Evolutionary conservation across 2,113 vertebrate genomes (phyloP).

Genomic region (Periophthalmus modestus): DNA sequence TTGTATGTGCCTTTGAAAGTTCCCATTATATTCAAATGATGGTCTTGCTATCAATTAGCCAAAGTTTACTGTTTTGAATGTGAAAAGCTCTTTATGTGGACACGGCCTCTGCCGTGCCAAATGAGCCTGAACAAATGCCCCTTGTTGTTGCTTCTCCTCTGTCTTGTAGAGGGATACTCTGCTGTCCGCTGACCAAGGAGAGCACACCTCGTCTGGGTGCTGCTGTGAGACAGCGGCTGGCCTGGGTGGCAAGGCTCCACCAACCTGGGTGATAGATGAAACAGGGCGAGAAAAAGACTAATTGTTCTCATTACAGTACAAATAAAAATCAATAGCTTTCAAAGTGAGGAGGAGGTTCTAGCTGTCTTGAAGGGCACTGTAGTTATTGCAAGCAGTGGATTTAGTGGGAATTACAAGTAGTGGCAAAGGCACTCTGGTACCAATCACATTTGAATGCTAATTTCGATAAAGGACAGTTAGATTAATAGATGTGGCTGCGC

Average conservation of each 20-base stretch:
- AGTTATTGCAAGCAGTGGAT: constrained; percentile 71
- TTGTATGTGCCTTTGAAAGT: background rate
- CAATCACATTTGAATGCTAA: constrained; percentile 75
- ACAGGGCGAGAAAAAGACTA: constrained; percentile 69
- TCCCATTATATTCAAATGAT: background rate
- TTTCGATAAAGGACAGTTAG: constrained; percentile 72
- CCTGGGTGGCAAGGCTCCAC: constrained; percentile 44
- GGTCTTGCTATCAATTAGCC: background rate
- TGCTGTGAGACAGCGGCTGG: constrained; percentile 42
- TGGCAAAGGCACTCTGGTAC: constrained; percentile 58
- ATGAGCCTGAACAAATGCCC: constrained; percentile 8
- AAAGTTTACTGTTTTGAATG: background rate
- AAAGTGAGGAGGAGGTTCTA: constrained; percentile 56
- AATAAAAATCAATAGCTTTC: constrained; percentile 75
- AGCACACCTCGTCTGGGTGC: constrained; percentile 45
- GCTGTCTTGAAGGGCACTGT: constrained; percentile 68
- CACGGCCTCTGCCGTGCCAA: background rate
- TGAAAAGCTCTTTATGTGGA: constrained; percentile 1
- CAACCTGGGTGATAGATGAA: constrained; percentile 69
- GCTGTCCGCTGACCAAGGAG: constrained; percentile 42
- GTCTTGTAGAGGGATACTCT: constrained; percentile 16
- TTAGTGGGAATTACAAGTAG: constrained; percentile 63
- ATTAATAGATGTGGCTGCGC: constrained; percentile 69
- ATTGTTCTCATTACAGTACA: constrained; percentile 77
- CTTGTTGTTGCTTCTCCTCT: constrained; percentile 14